A percentile compares a stretch with the other conserved stretches of the same genome.
These are phyloP conservation scores for Eupelmus urozonus DNA, from an alignment of 2,888 invertebrate genomes.

Conservation along the genomic window DNA sequence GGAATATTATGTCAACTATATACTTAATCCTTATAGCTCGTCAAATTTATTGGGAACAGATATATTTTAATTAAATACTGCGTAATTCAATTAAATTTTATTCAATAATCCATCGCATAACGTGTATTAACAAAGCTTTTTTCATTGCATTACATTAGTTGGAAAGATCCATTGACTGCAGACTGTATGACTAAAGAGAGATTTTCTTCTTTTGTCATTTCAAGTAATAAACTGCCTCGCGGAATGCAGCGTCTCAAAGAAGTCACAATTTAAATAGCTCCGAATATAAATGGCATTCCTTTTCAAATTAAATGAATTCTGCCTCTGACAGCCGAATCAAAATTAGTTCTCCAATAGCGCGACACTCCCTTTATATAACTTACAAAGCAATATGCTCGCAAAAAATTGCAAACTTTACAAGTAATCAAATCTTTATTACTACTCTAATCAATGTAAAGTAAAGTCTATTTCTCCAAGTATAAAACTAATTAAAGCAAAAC, in stretches of 20 bases:
- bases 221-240: conserved; percentile 20
- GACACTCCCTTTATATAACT: conserved; percentile 18
- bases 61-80: too few relatives aligned
- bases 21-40: too few relatives aligned
- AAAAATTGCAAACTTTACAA: neutral
- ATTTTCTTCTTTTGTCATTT: conserved; percentile 11
- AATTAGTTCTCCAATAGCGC: conserved; percentile 21
- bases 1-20: too few relatives aligned
- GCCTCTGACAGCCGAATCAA: conserved; percentile 21
- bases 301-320: conserved; percentile 26
- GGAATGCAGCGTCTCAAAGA: neutral
- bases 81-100: too few relatives aligned
- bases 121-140: too few relatives aligned
- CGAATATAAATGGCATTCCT: conserved; percentile 35
- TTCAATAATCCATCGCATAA: too few relatives aligned
- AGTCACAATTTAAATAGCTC: conserved; percentile 40
- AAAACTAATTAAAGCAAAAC: neutral
- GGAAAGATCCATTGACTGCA: too few relatives aligned
- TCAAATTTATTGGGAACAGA: too few relatives aligned
- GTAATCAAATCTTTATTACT: conserved; percentile 10
- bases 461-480: neutral
- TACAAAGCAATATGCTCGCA: conserved; percentile 21
- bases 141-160: too few relatives aligned
- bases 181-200: too few relatives aligned
- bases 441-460: too few relatives aligned